Conservation (phyloP, 2,113 vertebrate species). For the Mesitornis unicolor region DNA sequence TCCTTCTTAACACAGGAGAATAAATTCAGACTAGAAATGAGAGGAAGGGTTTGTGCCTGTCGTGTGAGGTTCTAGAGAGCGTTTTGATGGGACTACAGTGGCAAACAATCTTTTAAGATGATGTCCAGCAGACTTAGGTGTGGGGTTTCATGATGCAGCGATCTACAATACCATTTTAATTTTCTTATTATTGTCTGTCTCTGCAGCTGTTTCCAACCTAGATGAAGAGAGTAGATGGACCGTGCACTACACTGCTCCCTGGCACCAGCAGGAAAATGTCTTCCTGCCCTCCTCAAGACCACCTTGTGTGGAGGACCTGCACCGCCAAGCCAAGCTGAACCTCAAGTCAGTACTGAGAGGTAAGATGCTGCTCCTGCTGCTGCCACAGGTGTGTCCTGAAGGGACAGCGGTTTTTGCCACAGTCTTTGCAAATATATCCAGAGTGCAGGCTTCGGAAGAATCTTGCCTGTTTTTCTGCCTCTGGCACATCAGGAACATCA, state of each 20-base stretch:
- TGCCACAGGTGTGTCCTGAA: background rate
- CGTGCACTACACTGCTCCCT: constrained; percentile 92
- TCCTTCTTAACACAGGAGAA: background rate
- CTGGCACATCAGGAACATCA: background rate
- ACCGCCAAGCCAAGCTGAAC: constrained; percentile 95
- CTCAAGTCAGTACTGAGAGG: constrained; percentile 95
- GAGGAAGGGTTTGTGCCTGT: background rate
- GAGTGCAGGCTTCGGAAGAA: background rate
- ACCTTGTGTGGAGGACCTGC: constrained; percentile 92
- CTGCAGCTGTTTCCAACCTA: constrained; percentile 92
- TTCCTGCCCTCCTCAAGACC: constrained; percentile 89
- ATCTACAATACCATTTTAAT: background rate
- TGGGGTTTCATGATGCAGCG: background rate
- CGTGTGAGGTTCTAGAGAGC: background rate
- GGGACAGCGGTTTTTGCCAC: background rate
- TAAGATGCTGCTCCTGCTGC: constrained; percentile 51
- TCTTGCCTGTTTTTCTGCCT: background rate
- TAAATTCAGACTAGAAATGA: background rate
- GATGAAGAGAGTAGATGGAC: constrained; percentile 97
- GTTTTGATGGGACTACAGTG: background rate
- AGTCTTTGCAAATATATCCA: background rate
- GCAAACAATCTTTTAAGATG: background rate
- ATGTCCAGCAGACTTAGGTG: accelerated
- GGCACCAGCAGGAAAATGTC: constrained; percentile 98
- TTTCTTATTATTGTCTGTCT: background rate